Evolutionary conservation across 2,113 vertebrate genomes (phyloP).

Genomic region (Scatophagus argus): DNA sequence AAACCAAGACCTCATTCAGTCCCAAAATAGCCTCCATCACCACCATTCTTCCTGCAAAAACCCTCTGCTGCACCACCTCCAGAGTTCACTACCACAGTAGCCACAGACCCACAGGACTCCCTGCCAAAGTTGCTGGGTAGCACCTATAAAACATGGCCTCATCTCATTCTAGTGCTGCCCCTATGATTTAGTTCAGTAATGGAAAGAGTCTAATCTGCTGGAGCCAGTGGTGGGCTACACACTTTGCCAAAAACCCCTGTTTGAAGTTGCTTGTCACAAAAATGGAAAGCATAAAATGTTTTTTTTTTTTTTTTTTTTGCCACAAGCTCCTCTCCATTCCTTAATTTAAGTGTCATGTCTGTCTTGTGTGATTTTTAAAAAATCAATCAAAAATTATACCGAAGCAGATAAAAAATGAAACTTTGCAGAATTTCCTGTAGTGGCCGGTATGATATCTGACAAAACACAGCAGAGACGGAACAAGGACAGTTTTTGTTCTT

Average conservation of each 20-base stretch:
- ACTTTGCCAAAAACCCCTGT: constrained; percentile 50
- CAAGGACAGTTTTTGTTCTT: constrained; percentile 27
- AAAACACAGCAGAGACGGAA: constrained; percentile 36
- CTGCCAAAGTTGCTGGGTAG: constrained; percentile 70
- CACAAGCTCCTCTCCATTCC: constrained; percentile 23
- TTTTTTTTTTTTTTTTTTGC: no score
- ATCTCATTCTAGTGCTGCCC: constrained; percentile 54
- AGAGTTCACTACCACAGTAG: constrained; percentile 63
- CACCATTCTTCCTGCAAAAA: constrained; percentile 61
- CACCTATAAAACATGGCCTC: constrained; percentile 76
- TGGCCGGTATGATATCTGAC: constrained; percentile 11
- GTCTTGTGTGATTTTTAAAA: constrained; percentile 21
- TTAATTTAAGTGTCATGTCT: constrained; percentile 27
- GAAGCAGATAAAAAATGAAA: constrained; percentile 15
- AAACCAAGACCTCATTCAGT: constrained; percentile 61
- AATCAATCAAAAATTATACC: constrained; percentile 34
- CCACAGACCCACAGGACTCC: constrained; percentile 65
- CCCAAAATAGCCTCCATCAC: constrained; percentile 67
- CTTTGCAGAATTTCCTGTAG: constrained; percentile 12
- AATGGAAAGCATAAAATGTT: constrained; percentile 52
- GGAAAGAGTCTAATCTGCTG: constrained; percentile 74
- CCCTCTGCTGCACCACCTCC: constrained; percentile 45
- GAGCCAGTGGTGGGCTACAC: constrained; percentile 52
- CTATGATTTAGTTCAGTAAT: constrained; percentile 76
- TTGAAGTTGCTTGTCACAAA: constrained; percentile 63